phyloP scores from a whole-genome alignment of 1,140 invertebrate genomes.

The Tetranychus urticae region DNA sequence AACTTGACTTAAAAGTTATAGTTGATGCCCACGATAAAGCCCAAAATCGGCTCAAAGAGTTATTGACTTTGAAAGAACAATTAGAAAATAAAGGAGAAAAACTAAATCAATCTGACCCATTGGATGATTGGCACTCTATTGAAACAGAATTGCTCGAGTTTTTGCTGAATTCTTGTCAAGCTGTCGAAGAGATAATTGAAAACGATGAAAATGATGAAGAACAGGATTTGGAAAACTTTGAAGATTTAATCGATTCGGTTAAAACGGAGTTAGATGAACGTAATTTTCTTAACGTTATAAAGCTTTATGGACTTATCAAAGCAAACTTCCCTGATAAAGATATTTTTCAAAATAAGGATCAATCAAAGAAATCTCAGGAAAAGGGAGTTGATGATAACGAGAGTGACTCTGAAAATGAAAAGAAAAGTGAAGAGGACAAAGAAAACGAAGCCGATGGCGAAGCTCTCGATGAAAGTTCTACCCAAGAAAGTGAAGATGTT shows the following conservation, averaged over 20 bases:
- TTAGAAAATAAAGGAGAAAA: conserved; percentile 16
- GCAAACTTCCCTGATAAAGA: not conserved
- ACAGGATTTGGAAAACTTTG: not conserved
- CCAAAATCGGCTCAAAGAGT: conserved; percentile 29
- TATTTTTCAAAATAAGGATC: no score
- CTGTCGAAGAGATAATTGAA: not conserved
- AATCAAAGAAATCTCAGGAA: not conserved
- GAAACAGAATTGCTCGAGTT: conserved; percentile 2
- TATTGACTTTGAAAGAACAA: conserved; percentile 22
- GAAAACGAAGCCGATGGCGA: not conserved
- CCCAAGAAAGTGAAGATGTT: no score
- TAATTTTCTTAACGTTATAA: no score
- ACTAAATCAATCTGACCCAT: not conserved
- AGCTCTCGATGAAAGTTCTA: no score
- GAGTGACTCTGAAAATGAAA: conserved; percentile 18
- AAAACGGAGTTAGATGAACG: no score
- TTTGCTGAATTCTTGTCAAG: not conserved
- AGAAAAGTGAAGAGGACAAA: conserved; percentile 6
- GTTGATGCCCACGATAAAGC: conserved; percentile 30
- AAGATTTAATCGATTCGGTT: no score
- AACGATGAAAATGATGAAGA: not conserved
- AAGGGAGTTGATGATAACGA: not conserved
- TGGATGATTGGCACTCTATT: not conserved
- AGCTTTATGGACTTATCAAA: no score
- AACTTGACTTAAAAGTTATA: conserved; percentile 33